A percentile compares a stretch with the other conserved stretches of the same genome.
Evolutionary conservation across 2,797 vertebrate species (phyloP).

Genomic region (Epinephelus coioides): DNA sequence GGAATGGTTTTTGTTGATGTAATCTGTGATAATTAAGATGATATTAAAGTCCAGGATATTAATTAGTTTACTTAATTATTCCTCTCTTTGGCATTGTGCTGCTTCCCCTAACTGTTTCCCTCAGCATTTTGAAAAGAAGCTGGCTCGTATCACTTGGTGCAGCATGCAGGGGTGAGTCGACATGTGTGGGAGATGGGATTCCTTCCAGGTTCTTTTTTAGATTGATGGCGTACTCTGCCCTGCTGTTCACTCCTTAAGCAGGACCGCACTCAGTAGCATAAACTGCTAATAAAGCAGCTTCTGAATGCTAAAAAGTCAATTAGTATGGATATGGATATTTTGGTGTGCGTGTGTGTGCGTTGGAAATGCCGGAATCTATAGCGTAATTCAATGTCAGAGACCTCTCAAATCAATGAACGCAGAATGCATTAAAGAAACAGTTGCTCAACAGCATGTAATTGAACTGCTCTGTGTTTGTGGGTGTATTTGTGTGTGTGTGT

Average conservation of each 20-base stretch:
- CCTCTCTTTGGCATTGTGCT: neutral
- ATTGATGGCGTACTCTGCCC: slow-evolving; percentile 18
- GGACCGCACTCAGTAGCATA: slow-evolving; percentile 38
- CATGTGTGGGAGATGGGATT: slow-evolving; percentile 47
- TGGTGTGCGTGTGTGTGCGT: slow-evolving; percentile 48
- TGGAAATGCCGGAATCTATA: slow-evolving; percentile 77
- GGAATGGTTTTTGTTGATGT: neutral
- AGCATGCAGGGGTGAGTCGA: slow-evolving; percentile 30
- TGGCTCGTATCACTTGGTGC: slow-evolving; percentile 29
- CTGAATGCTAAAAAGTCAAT: slow-evolving; percentile 79
- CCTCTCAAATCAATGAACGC: slow-evolving; percentile 76
- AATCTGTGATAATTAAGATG: slow-evolving; percentile 18
- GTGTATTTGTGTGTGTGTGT: slow-evolving; percentile 35
- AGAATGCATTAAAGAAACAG: slow-evolving; percentile 79
- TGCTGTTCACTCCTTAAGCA: slow-evolving; percentile 40
- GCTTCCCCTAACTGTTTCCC: slow-evolving; percentile 8
- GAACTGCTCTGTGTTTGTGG: slow-evolving; percentile 58
- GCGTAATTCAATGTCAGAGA: slow-evolving; percentile 74
- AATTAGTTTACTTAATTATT: slow-evolving; percentile 22
- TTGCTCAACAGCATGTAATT: slow-evolving; percentile 80
- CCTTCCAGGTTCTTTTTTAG: slow-evolving; percentile 35
- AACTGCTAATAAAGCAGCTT: slow-evolving; percentile 60
- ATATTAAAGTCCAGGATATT: slow-evolving; percentile 7
- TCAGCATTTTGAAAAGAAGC: slow-evolving; percentile 29
- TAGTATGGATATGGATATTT: slow-evolving; percentile 75